Evolutionary conservation across 35 echinoderm and acorn worm species (phyloP), one percentile per base, ranked within the genome.

Genomic region (Lytechinus variegatus): DNA sequence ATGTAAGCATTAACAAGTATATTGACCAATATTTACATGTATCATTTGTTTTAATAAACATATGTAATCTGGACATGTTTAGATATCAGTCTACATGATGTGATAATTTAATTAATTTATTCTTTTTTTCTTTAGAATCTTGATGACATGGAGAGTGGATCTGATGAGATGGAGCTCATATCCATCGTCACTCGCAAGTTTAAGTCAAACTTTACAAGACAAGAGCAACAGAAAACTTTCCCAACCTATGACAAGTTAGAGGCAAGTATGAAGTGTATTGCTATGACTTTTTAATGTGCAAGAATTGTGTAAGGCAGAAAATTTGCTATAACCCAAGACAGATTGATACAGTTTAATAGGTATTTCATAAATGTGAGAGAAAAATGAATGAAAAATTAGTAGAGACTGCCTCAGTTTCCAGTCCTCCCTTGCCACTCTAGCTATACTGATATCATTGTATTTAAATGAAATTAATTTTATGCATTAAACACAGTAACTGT

Each of bases 231-330:
- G 91, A 99, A 97, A 56, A 99, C 97, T 53, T 99, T 96, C 79
- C 98, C 98, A 19, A 97, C 96, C 27, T 99, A 99, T 96, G 98
- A 99, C 72, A 99, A 99, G 66, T 91, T 99, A 27, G 98, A 99
- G 98, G 98, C 96, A 96, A 91, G 94, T 87, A 90, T 79, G 4
- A 79, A 79, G 21, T 79, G 66, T 0, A 21, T 14, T 79, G 8
- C 19, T 79, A 27, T 19, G 1, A 58, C 56, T 58, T 58, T 9
- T 2, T 13, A 58, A 2, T 58, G 13, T 58, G 56, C 56, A 11
- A 58, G 66, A 79, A 79, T 24, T 79, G 21, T 79, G 13, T 16
- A 24, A 79, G n/a, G 21, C 66, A n/a, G 21, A 24, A 19, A 79
- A 16, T n/a, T 79, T 79, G 66, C 19, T 24, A 79, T 79, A 24